Conservation (phyloP, 2,113 vertebrate species). For the Burhinus oedicnemus region DNA sequence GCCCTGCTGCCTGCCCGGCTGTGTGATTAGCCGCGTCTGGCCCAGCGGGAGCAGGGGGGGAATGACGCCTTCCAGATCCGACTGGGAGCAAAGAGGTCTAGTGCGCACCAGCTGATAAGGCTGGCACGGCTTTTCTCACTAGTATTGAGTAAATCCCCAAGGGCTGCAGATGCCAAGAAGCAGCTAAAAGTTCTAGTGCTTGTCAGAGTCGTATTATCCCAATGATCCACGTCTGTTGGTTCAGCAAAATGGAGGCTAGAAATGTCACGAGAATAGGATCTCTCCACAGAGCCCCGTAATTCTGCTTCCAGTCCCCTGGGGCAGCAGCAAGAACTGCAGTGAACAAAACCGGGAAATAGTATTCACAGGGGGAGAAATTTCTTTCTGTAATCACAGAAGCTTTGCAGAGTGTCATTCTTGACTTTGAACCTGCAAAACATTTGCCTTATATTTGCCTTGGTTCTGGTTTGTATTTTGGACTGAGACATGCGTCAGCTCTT, state of each 20-base stretch:
- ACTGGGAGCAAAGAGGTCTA: neutral
- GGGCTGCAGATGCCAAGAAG: neutral
- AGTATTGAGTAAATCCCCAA: neutral
- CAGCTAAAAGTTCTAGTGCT: neutral
- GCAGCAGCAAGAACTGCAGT: neutral
- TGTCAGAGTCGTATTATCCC: neutral
- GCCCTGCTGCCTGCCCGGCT: neutral
- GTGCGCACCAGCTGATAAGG: neutral
- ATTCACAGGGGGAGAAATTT: neutral
- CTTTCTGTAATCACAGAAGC: neutral
- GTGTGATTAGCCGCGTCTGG: neutral
- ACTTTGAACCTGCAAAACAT: neutral
- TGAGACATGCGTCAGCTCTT: neutral
- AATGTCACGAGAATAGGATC: neutral
- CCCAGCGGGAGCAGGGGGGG: neutral
- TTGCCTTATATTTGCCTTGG: neutral
- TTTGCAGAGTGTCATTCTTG: neutral
- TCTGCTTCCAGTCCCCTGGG: neutral
- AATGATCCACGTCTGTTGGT: neutral
- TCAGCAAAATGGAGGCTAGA: conserved; percentile 3
- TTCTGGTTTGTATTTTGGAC: neutral
- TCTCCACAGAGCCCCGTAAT: neutral
- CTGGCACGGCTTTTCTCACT: neutral
- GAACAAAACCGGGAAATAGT: neutral
- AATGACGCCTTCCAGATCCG: neutral